Base-by-base conservation (phyloP, 1,140 invertebrate genomes). In the Trichomalopsis sarcophagae region DNA sequence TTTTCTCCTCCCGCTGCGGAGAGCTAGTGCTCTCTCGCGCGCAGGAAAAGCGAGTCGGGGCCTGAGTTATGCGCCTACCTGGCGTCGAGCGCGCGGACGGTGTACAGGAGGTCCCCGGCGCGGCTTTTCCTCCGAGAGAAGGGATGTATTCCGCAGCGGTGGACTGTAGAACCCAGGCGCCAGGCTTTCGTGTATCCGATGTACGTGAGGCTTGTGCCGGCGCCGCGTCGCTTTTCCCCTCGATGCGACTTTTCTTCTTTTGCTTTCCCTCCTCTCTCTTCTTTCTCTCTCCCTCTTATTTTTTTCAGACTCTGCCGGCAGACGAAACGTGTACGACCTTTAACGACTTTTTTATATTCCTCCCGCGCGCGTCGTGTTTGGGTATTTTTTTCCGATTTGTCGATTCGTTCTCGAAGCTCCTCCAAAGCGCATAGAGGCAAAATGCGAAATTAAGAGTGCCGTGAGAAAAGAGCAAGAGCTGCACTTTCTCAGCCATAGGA, bases 41-140 rank as follows among this genome's bases (percentile, higher is more conserved):
- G 73, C 55, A n/a, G 17, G 50, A n/a, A 75, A 44, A 44, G 73
- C 73, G 55, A 62, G 55, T 36, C 33, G 55, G n/a, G 55, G 36
- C 76, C 30, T 36, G 82, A 87, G 87, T 89, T 89, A 88, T 87
- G 84, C 82, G 11, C 84, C 86, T 90, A 90, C 90, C 90, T 90
- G 89, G 74, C 74, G 11, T 40, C 33, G 0, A 33, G 23, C 73
- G 6, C 73, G 23, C 73, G 55, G 13, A 73, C 5, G 4, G 44
- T 23, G 33, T 36, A 36, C 33, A 10, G 55, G 23, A 66, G 21
- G 13, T 30, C 7, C 17, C 50, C 13, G 33, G 33, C 44, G 44
- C 2, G 17, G 50, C 17, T 55, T 55, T 55, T 55, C 50, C 13
- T 0, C 66, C 0, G 33, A 40, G 17, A 40, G 30, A 80, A 33